Conservation (phyloP, 2,888 invertebrate species). For the Diarsia rubi region DNA sequence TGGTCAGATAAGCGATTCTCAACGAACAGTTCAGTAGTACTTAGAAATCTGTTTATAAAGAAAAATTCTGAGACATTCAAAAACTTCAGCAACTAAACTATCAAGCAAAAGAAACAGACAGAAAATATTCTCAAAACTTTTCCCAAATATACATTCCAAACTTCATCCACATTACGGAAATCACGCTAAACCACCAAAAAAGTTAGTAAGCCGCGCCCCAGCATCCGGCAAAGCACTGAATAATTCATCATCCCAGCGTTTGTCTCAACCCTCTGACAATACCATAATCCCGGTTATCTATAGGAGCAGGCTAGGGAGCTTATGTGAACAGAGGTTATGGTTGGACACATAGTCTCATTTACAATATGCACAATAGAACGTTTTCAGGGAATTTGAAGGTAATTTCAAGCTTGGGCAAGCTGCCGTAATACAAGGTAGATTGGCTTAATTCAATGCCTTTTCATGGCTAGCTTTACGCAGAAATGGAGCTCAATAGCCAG, state of each 20-base stretch:
- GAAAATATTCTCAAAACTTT: conserved; percentile 3
- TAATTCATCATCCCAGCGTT: conserved; percentile 57
- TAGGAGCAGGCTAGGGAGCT: conserved; percentile 38
- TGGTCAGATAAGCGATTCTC: neutral
- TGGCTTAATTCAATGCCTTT: neutral
- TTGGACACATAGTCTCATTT: conserved; percentile 18
- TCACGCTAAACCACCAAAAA: conserved; percentile 34
- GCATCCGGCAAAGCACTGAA: conserved; percentile 48
- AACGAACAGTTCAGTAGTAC: neutral
- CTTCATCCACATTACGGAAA: conserved; percentile 16
- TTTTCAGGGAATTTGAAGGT: neutral
- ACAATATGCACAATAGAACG: conserved; percentile 13
- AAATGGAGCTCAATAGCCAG: neutral
- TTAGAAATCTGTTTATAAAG: neutral
- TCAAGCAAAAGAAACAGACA: neutral
- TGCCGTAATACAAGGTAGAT: neutral
- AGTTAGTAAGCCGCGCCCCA: conserved; percentile 52
- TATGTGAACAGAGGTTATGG: conserved; percentile 30
- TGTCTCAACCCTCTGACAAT: conserved; percentile 49
- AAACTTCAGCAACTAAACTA: neutral
- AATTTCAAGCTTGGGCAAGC: neutral
- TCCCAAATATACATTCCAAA: conserved; percentile 2
- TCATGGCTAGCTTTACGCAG: neutral
- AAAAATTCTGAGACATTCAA: neutral
- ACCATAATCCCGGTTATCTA: conserved; percentile 66